Base-by-base conservation (phyloP, 2,797 vertebrate species). In the Thripadectes ignobilis region DNA sequence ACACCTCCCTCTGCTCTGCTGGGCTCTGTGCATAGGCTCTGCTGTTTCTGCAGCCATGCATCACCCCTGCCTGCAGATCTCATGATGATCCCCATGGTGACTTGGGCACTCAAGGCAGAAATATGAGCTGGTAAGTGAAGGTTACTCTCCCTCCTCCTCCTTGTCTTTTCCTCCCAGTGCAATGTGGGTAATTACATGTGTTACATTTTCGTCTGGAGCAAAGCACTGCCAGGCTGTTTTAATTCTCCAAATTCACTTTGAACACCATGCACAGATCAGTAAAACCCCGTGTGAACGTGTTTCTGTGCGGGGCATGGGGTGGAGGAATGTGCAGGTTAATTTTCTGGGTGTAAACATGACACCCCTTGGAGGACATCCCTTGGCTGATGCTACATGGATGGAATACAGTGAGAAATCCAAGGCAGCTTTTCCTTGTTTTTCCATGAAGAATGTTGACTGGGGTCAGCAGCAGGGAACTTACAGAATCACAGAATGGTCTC, bases 121-220 rank as follows among this genome's bases (percentile, higher is more conserved):
- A 66, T 72, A 94, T 34, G 73, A 96, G 58, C 81, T 74, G 30
- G 61, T 91, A 85, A 87, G 71, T 93, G 32, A 86, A 84, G 81
- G 67, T 48, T 88, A 58, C 24, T 32, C n/a, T 63, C n/a, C 43
- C 9, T 67, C 14, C 30, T 69, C 32, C 67, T 78, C 14, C 12
- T 43, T 7, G 1, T 45, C 26, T 41, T 69, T 34, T 58, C 48
- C 22, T 89, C 18, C n/a, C 36, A 75, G 30, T 38, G 11, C 63
- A 81, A 0, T 59, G 51, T 5, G 7, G n/a, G 23, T 83, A 76
- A 88, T 83, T 83, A 51, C 5, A n/a, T 23, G 27, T n/a, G 46
- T 46, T 80, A 65, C 1, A 0, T 45, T 89, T 93, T 78, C 20
- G 17, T 86, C 29, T 41, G 74, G 14, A 48, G 66, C 12, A 77